phyloP scores from a whole-genome alignment of 2,113 vertebrate genomes.

The Rhea pennata region DNA sequence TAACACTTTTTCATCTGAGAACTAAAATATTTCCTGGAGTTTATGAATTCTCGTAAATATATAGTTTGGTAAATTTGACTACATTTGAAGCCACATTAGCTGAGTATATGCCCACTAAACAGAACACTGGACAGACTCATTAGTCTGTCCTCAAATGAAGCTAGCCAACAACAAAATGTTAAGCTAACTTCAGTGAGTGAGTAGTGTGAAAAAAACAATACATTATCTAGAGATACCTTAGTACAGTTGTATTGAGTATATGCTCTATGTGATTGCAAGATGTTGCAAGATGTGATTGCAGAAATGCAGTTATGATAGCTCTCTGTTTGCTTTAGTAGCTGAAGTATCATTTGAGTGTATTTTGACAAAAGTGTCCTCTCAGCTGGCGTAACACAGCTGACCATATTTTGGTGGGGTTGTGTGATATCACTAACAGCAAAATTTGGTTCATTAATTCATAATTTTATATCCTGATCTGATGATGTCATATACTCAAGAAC shows the following conservation, averaged over 20 bases:
- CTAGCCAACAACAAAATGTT: not conserved
- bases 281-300: not conserved
- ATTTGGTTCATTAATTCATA: not conserved
- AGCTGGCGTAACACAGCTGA: not conserved
- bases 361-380: not conserved
- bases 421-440: not conserved
- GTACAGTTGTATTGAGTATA: not conserved
- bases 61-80: not conserved
- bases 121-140: too few species aligned
- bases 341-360: not conserved
- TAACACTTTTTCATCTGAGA: not conserved
- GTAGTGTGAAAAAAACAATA: not conserved
- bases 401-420: fast-evolving
- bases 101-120: fast-evolving
- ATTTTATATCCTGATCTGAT: not conserved
- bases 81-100: not conserved
- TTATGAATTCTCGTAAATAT: not conserved
- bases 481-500: not conserved
- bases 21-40: not conserved
- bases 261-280: not conserved
- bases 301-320: not conserved
- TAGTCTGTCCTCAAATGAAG: not conserved
- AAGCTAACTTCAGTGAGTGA: not conserved
- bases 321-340: not conserved
- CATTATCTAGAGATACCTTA: not conserved